Evolutionary conservation across 1,140 invertebrate species (phyloP).

Genomic region (Bathynomus jamesi): DNA sequence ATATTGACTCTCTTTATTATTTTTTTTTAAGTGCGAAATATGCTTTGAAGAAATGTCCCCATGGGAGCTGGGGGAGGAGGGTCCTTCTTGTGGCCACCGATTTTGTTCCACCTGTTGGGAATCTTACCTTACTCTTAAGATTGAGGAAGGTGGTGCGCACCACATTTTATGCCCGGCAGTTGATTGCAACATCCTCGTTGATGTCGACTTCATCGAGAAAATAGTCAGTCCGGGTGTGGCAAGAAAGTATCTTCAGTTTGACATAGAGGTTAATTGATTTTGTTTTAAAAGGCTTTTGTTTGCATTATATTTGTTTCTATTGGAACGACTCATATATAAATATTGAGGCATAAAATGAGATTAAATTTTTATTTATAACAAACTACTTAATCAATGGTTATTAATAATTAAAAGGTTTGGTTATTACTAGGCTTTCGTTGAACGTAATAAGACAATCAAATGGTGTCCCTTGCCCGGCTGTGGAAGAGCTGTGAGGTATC

Average conservation of each 20-base stretch:
- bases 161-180: constrained; percentile 60
- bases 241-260: constrained; percentile 59
- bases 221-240: constrained; percentile 59
- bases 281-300: no score
- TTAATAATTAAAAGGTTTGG: neutral
- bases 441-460: constrained; percentile 62
- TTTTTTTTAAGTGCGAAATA: constrained; percentile 54
- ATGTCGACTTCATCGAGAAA: constrained; percentile 59
- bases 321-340: no score
- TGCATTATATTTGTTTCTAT: no score
- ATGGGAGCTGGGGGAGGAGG: constrained; percentile 42
- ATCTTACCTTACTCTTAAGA: constrained; percentile 58
- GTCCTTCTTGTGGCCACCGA: constrained; percentile 54
- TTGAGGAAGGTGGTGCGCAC: constrained; percentile 59
- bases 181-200: constrained; percentile 58
- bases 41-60: constrained; percentile 46
- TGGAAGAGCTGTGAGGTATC: constrained; percentile 58
- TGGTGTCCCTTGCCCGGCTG: constrained; percentile 65
- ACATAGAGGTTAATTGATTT: constrained; percentile 64
- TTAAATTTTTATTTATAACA: no score
- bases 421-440: constrained; percentile 57
- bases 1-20: neutral
- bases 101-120: constrained; percentile 62
- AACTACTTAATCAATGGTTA: no score
- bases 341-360: no score